These are phyloP conservation scores for Arenaria interpres DNA, from an alignment of 2,113 vertebrate genomes.

Conservation along the genomic window DNA sequence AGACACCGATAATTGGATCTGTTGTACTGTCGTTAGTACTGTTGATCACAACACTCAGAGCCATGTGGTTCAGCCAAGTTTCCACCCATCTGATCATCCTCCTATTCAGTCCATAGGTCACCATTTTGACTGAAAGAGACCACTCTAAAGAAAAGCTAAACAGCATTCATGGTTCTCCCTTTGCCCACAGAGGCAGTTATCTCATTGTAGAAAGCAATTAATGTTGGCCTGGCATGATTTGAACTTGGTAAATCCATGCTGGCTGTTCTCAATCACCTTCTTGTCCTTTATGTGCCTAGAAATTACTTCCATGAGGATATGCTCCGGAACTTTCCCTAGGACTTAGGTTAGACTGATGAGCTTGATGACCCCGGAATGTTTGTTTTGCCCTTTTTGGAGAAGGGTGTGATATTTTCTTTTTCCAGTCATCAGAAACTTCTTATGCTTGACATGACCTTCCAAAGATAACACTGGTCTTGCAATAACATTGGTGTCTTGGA, in stretches of 20 bases:
- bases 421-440: background rate
- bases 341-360: background rate
- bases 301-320: background rate
- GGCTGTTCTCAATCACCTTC: background rate
- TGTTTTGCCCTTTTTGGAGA: background rate
- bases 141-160: background rate
- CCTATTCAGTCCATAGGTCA: background rate
- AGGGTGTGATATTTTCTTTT: background rate
- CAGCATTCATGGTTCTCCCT: background rate
- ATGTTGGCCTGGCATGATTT: background rate
- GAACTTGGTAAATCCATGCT: background rate
- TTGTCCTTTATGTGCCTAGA: background rate
- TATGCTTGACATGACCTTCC: background rate
- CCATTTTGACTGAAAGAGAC: background rate
- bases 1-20: background rate
- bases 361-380: background rate
- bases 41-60: background rate
- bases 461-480: background rate
- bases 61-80: background rate
- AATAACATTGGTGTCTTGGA: background rate
- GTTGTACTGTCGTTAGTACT: background rate
- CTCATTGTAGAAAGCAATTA: background rate
- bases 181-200: background rate
- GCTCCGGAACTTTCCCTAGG: background rate
- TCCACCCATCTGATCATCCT: background rate